Evolutionary conservation across 1,140 invertebrate genomes (phyloP).

Genomic region (Aplysia californica): DNA sequence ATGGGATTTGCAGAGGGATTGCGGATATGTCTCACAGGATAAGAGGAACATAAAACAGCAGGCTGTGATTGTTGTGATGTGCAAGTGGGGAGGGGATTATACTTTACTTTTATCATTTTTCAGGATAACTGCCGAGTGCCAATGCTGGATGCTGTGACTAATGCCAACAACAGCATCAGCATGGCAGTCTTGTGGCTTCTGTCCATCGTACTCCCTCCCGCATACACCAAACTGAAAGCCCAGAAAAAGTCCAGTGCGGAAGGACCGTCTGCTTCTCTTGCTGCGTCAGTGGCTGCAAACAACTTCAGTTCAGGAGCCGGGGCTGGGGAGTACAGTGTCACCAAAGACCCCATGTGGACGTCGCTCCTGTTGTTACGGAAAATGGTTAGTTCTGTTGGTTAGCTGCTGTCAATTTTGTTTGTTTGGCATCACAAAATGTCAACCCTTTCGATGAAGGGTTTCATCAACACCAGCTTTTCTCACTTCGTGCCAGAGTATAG

Average conservation of each 20-base stretch:
- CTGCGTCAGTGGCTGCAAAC: too few relatives aligned
- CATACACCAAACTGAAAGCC: constrained; percentile 38
- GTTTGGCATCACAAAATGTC: background rate
- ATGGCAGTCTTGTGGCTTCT: constrained; percentile 57
- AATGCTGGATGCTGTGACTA: constrained; percentile 51
- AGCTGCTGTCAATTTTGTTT: background rate
- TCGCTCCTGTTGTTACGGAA: constrained; percentile 18
- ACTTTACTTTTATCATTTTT: too few relatives aligned
- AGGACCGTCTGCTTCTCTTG: constrained; percentile 19
- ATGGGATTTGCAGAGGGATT: too few relatives aligned
- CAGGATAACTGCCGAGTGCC: constrained; percentile 54
- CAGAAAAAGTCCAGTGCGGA: constrained; percentile 26
- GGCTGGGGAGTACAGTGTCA: too few relatives aligned
- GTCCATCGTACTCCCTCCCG: constrained; percentile 49
- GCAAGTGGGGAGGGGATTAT: background rate
- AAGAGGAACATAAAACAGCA: background rate
- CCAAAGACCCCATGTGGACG: constrained; percentile 18
- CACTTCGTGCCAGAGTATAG: too few relatives aligned
- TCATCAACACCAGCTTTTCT: too few relatives aligned
- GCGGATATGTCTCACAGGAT: background rate
- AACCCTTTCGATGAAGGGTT: too few relatives aligned
- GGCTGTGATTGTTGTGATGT: too few relatives aligned
- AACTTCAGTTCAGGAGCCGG: too few relatives aligned
- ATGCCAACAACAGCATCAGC: constrained; percentile 47
- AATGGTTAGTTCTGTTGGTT: background rate